Evolutionary conservation across 2,113 vertebrate genomes (phyloP), one percentile per base, ranked within the genome.

Genomic region (Gopherus evgoodei): DNA sequence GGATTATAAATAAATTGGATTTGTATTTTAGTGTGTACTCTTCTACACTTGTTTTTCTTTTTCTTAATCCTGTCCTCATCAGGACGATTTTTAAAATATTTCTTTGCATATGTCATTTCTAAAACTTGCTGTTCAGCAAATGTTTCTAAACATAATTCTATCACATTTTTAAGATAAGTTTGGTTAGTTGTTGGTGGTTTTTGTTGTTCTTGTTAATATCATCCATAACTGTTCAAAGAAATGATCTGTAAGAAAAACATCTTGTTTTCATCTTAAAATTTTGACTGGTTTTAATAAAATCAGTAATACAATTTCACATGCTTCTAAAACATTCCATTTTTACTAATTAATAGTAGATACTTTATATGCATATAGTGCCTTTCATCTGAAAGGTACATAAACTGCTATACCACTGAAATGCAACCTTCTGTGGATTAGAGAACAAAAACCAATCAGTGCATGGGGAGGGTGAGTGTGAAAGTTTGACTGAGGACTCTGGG

Each of bases 251-350:
- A 75, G 72, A 42, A 42, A 42, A 75, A 75, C 25, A 75, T 38
- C 38, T 75, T 75, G 22, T 44, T 75, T 72, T 75, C n/a, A 75
- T 75, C n/a, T 75, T 22, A 31, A 35, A 79, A 5, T 80, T 86
- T 93, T 35, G 59, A 81, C 83, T 89, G 25, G 52, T 89, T 94
- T 90, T n/a, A n/a, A 69, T 69, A 69, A 69, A 69, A 69, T n/a
- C 3, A 84, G 35, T 14, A 69, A 62, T 29, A 49, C 86, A 86
- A 16, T 2, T 87, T 21, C 82, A 17, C 16, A 72, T 31, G 54
- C 2, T 93, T 93, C 90, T 87, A 89, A 95, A 80, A 9, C n/a
- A 69, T 95, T 59, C 69, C 44, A 9, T 42, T 81, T 3, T 76
- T 82, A 84, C 89, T 76, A 87, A 86, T 57, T 1, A 56, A 69